A percentile compares a stretch with the other conserved stretches of the same genome.
Conservation (phyloP, 1,140 invertebrate species). For the Megathymus violae region DNA sequence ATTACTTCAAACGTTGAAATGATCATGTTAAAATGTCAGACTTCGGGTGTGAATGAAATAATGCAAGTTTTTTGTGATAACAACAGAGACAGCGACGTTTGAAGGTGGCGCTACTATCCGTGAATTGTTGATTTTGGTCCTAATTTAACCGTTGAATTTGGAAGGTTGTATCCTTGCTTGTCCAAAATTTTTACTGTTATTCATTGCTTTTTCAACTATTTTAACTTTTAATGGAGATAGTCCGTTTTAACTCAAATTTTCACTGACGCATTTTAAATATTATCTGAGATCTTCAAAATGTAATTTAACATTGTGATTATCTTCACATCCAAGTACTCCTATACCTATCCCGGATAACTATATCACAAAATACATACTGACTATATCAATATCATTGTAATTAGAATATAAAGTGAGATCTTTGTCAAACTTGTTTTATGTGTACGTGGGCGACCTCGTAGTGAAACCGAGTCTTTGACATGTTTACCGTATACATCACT, state of each 20-base stretch:
- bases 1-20: constrained; percentile 45
- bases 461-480: constrained; percentile 10
- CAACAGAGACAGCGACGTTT: constrained; percentile 49
- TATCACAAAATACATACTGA: too few relatives aligned
- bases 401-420: not conserved
- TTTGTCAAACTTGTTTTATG: constrained; percentile 11
- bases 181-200: too few relatives aligned
- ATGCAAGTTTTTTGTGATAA: constrained; percentile 54
- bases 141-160: constrained; percentile 39
- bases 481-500: not conserved
- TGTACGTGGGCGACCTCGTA: not conserved
- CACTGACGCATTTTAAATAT: too few relatives aligned
- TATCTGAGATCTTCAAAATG: too few relatives aligned
- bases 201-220: too few relatives aligned
- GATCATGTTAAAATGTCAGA: constrained; percentile 38
- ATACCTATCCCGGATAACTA: not conserved
- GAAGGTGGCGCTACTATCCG: constrained; percentile 55
- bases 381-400: not conserved
- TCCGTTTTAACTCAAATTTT: too few relatives aligned
- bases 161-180: too few relatives aligned
- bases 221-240: too few relatives aligned
- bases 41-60: constrained; percentile 58
- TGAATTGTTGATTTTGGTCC: constrained; percentile 50
- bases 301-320: too few relatives aligned
- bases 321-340: too few relatives aligned